phyloP scores from a whole-genome alignment of 2,797 vertebrate species.

The Holocentrus rufus region DNA sequence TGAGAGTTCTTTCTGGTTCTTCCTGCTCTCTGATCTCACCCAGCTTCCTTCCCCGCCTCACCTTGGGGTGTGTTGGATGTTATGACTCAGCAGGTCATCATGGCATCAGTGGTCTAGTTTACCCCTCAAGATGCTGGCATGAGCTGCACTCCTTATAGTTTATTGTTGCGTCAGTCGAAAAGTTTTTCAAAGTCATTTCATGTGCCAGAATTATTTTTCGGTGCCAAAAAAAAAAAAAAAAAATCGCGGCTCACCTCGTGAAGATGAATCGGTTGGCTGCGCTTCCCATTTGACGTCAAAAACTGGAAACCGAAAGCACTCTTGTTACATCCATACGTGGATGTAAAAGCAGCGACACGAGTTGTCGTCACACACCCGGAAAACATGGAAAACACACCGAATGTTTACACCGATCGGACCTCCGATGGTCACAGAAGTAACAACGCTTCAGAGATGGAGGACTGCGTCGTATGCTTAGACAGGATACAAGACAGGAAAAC shows the following conservation, averaged over 20 bases:
- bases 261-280: not conserved
- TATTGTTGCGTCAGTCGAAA: not conserved
- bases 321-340: not conserved
- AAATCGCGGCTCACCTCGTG: not conserved
- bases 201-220: too few species aligned
- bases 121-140: not conserved
- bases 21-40: too few species aligned
- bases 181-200: not conserved
- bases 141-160: not conserved
- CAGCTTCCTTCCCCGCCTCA: not conserved
- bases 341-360: not conserved
- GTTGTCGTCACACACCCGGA: not conserved
- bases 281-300: slow-evolving; percentile 27
- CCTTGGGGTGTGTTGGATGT: not conserved
- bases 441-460: not conserved
- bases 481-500: slow-evolving; percentile 79
- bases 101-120: not conserved
- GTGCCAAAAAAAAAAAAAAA: too few species aligned
- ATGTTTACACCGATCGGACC: fast-evolving
- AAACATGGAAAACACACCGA: slow-evolving; percentile 32
- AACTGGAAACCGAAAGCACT: not conserved
- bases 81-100: not conserved
- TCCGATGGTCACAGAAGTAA: not conserved
- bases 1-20: too few species aligned
- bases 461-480: slow-evolving; percentile 80